Evolutionary conservation across 2,888 invertebrate genomes (phyloP), one percentile per base, ranked within the genome.

Genomic region (Pediacus dermestoides): DNA sequence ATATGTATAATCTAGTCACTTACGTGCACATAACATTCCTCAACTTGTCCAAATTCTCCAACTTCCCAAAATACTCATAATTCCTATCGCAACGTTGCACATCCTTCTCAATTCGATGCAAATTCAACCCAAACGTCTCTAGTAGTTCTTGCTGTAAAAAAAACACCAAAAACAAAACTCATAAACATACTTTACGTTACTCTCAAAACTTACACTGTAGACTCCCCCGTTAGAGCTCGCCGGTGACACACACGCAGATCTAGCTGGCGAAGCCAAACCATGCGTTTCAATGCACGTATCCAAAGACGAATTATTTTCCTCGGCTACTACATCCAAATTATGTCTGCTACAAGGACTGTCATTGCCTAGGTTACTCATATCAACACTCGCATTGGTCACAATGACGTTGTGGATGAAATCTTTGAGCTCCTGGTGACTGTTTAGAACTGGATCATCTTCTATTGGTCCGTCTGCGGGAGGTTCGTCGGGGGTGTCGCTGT

Each of bases 21-120:
- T 71, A 92, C 87, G 92, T 92, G 83, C 93, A 93, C 85, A 96
- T 94, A 37, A 96, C 85, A 70, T 94, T 93, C 37, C 93, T 75
- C 15, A 95, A 72, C 66, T 94, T 94, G 58, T 94, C 92, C 52
- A 95, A 74, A 70, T 95, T 95, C 45, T 94, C 92, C 27, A 81
- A 80, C 0, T 84, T 87, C 0, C 83, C 86, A 68, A 95, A 96
- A 71, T 93, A 96, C 69, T 85, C 86, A 64, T 93, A 91, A 67
- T 93, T 94, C 32, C 95, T 75, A 70, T 96, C 95, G 68, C 95
- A 96, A 39, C 95, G 73, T 67, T 92, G 92, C 1, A 96, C 95
- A 66, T 95, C 95, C 66, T 96, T 96, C 63, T 96, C 95, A 51
- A 95, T 95, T 25, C 95, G 79, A 67, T 96, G 94, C 13, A 95